Evolutionary conservation across 2,888 invertebrate genomes (phyloP).

Genomic region (Rhaphigaster nebulosa): DNA sequence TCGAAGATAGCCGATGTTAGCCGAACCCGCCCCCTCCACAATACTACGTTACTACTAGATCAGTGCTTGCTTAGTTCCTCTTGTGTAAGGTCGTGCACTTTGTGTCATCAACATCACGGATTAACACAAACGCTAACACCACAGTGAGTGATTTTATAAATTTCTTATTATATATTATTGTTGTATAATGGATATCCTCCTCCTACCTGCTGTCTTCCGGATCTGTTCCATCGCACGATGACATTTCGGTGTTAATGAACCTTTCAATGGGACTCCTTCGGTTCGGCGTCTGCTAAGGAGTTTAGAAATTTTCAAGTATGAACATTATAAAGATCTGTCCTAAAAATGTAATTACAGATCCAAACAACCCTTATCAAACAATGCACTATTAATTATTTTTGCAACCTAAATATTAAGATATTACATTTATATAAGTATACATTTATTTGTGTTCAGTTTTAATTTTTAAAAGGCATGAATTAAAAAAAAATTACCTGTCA

Average conservation of each 20-base stretch:
- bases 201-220: background rate
- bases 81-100: conserved; percentile 30
- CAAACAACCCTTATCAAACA: background rate
- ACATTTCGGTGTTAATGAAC: conserved; percentile 16
- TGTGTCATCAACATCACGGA: conserved; percentile 30
- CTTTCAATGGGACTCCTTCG: background rate
- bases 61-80: conserved; percentile 33
- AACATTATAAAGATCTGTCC: background rate
- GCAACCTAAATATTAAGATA: background rate
- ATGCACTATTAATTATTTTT: background rate
- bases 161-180: background rate
- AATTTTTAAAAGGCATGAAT: background rate
- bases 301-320: background rate
- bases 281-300: background rate
- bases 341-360: background rate
- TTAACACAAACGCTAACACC: conserved; percentile 10
- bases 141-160: conserved; percentile 24
- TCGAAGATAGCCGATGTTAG: background rate
- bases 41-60: conserved; percentile 41
- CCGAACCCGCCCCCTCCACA: conserved; percentile 31
- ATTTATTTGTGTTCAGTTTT: too few species aligned
- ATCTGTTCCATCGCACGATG: background rate
- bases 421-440: too few species aligned
- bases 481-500: background rate
- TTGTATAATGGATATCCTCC: background rate